phyloP scores from a whole-genome alignment of 2,888 invertebrate genomes.

The Diaphora mendica region DNA sequence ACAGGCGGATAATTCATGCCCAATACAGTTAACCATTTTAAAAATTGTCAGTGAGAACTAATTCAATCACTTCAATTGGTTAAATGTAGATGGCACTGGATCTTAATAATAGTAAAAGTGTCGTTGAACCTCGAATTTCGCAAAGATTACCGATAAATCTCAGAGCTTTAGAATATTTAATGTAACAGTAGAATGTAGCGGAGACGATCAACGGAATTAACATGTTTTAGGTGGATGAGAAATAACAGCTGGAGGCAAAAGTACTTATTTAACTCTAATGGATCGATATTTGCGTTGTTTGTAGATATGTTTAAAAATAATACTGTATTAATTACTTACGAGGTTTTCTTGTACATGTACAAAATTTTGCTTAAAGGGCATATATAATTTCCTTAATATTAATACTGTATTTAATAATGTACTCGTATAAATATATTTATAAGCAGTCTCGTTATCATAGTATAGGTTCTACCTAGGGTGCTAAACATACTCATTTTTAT shows the following conservation, averaged over 20 bases:
- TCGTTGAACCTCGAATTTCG: constrained; percentile 14
- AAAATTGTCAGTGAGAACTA: neutral
- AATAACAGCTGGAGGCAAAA: neutral
- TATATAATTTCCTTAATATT: too few relatives aligned
- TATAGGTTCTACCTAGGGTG: too few relatives aligned
- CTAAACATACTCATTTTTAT: too few relatives aligned
- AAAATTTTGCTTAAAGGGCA: too few relatives aligned
- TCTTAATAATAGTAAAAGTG: neutral
- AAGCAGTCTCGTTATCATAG: too few relatives aligned
- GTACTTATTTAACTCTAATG: neutral
- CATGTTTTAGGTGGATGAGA: constrained; percentile 8
- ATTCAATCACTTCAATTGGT: neutral
- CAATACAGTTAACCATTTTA: neutral
- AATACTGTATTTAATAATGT: too few relatives aligned
- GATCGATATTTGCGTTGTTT: neutral
- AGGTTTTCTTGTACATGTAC: neutral
- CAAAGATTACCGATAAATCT: constrained; percentile 33
- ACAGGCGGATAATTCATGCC: neutral
- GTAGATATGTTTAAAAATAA: neutral
- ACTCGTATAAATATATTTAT: too few relatives aligned
- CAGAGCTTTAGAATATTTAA: constrained; percentile 17
- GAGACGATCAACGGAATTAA: constrained; percentile 3
- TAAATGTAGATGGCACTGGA: neutral
- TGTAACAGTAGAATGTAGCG: neutral
- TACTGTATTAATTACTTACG: neutral